A percentile compares a stretch with the other conserved stretches of the same genome.
phyloP scores from a whole-genome alignment of 2,113 vertebrate species.

The Phrynosoma blainvillii region DNA sequence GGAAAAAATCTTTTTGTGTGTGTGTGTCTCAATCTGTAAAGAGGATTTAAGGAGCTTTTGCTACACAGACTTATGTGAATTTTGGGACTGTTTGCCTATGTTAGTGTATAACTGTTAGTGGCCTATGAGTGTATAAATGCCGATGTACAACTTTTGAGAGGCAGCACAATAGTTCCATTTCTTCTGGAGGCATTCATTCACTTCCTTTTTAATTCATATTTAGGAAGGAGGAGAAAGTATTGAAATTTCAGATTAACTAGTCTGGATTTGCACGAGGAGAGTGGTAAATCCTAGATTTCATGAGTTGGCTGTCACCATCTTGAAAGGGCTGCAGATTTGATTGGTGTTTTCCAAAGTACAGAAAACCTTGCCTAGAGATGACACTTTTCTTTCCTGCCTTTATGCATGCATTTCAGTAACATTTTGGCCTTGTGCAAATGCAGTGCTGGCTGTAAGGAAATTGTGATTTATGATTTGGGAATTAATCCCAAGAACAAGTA shows the following conservation, averaged over 20 bases:
- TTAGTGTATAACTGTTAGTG: neutral
- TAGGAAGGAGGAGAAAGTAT: neutral
- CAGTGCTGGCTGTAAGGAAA: neutral
- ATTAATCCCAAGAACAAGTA: neutral
- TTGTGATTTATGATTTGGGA: neutral
- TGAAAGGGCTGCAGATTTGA: neutral
- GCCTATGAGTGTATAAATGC: neutral
- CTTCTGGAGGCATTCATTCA: neutral
- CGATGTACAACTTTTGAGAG: neutral
- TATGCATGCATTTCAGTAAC: no score
- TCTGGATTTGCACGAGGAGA: neutral
- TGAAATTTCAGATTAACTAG: neutral
- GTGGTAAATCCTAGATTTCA: neutral
- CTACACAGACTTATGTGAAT: neutral
- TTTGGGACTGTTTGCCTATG: neutral
- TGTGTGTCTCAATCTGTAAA: neutral
- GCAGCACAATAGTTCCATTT: no score
- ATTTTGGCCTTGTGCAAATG: neutral
- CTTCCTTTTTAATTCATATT: neutral
- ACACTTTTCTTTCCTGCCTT: neutral
- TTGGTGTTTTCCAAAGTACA: neutral
- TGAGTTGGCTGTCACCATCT: neutral
- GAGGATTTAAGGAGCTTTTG: neutral
- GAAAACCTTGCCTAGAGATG: neutral
- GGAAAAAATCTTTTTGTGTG: neutral